Base-by-base conservation (phyloP, 2,888 invertebrate genomes). In the Chymomyza caudatula region DNA sequence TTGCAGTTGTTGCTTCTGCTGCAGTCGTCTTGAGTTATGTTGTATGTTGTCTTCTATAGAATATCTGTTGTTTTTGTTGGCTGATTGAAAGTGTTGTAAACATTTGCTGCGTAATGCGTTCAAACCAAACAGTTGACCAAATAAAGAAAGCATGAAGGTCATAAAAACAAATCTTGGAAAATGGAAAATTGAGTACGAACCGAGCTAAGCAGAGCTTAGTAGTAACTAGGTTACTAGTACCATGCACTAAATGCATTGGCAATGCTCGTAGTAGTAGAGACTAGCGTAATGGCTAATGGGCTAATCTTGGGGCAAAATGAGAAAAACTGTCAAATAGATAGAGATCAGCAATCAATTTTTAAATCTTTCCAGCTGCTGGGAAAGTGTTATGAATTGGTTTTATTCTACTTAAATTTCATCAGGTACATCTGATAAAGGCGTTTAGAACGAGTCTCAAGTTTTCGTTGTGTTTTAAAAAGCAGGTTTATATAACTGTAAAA, bases 21-120 rank as follows among this genome's bases (percentile, higher is more conserved):
- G 57, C 22, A 19, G 43, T 23, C 49, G 44, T 49, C 25, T 43
- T 22, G 47, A 25, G 20, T 4, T 19, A 42, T 53, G 53, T 52
- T 47, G 52, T 51, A 67, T 65, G 62, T 25, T 42, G 54, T 37
- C 55, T 19, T 53, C 58, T 47, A 58, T 59, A 65, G 70, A 70
- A 70, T 65, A n/a, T n/a, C 62, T 1, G 54, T 11, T 54, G n/a
- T 8, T 37, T 4, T 3, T 17, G 53, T 55, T 19, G 8, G 17
- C n/a, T 29, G 59, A 69, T 67, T 67, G 69, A 69, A 69, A 69
- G 69, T 69, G 63, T 63, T 60, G 42, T 37, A 37, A 37, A 37
- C 29, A 37, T 37, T 37, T 37, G 29, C 2, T 20, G 58, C 42
- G 44, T 23, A 37, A 42, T 52, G 25, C 20, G 57, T 44, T 44